Base-by-base conservation (phyloP, 2,888 invertebrate species). In the Eupsilia transversa region DNA sequence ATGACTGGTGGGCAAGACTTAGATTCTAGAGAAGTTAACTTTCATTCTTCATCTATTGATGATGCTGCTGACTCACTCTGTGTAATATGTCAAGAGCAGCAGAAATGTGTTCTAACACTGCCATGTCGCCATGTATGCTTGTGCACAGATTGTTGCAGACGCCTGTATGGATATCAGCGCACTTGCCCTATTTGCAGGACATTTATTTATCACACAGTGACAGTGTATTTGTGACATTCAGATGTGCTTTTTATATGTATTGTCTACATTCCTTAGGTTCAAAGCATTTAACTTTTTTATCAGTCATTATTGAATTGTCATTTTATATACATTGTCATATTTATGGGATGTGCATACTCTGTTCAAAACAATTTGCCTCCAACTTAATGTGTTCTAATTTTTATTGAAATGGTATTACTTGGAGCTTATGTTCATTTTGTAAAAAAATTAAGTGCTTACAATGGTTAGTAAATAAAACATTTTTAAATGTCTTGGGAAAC, bases 121-220 rank as follows among this genome's bases (percentile, higher is more conserved):
- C 97, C 97, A 0, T 97, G 97, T 85, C 94, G 96, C 30, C 97
- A 97, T 92, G 93, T 97, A 33, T 97, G 97, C 83, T 89, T 97
- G 54, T 97, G 97, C 86, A 91, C 91, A 46, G 96, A 96, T 82
- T 97, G 97, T 84, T 96, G 94, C 79, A 88, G 93, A 80, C 91
- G 94, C n/a, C 88, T 97, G 6, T 95, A 95, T 91, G 93, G 94
- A 35, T 96, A 95, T 87, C 96, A 95, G 89, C 93, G 95, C 35
- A 96, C 94, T 77, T 97, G 97, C 82, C 97, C 97, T 12, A 95
- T 97, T 78, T 97, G 97, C 85, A 94, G 97, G 88, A 96, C 96
- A 86, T 95, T 95, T 88, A 96, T 97, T 84, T 96, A 96, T 85
- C 96, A 95, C 86, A 96, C 97, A 59, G 97, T 97, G 67, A 96